A percentile compares a stretch with the other conserved stretches of the same genome.
phyloP scores from a whole-genome alignment of 2,888 invertebrate species.

The Ctena decussata region DNA sequence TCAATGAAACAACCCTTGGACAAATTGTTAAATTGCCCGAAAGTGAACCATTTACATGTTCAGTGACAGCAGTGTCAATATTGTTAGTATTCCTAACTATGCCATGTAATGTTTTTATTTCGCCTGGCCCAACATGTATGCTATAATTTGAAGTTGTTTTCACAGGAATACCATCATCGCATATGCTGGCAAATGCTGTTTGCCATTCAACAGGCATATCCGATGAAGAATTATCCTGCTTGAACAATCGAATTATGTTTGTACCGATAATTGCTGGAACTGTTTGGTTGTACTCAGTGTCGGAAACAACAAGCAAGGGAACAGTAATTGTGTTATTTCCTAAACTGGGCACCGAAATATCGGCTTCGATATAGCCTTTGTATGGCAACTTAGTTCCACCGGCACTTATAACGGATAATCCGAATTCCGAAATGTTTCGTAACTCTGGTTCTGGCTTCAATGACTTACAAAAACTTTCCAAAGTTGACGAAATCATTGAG shows the following conservation, averaged over 20 bases:
- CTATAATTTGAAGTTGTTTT: conserved; percentile 11
- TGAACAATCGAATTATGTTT: not conserved
- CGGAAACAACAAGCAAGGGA: not conserved
- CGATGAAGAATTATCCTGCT: not conserved
- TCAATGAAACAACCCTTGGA: conserved; percentile 25
- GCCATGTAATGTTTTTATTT: conserved; percentile 14
- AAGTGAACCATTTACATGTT: not conserved
- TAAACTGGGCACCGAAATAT: not conserved
- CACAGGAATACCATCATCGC: not conserved
- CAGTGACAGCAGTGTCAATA: conserved; percentile 18
- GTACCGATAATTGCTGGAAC: conserved; percentile 18
- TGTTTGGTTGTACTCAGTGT: not conserved
- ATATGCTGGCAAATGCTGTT: not conserved
- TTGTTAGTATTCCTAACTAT: not conserved
- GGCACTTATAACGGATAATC: not conserved
- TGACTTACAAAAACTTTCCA: not conserved
- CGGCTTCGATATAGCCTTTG: conserved; percentile 7
- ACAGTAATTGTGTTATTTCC: not conserved
- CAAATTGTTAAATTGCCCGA: not conserved
- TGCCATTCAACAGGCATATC: conserved; percentile 11
- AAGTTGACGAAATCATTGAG: too few relatives aligned
- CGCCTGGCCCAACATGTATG: conserved; percentile 7
- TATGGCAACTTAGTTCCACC: conserved; percentile 1
- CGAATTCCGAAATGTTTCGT: not conserved
- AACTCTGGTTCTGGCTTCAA: not conserved